Base-by-base conservation (phyloP, 2,888 invertebrate species). In the Hydrotaea diabolus region DNA sequence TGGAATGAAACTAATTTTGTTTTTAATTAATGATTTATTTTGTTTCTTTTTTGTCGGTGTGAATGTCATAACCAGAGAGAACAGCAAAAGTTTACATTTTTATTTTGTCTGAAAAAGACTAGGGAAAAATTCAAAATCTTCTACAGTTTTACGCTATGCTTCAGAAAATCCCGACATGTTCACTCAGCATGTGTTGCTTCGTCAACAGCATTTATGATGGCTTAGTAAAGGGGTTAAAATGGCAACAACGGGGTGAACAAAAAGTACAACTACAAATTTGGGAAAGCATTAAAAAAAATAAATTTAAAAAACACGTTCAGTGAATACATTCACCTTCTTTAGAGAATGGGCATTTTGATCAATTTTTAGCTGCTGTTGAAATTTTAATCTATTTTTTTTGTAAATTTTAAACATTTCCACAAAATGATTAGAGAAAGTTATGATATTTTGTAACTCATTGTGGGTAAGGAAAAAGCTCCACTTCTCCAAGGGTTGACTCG, bases 141-240 rank as follows among this genome's bases (percentile, higher is more conserved):
- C 39, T 59, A 76, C 55, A 73, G 5, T 49, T 64, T 83, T 77
- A 76, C 79, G 83, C 80, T 71, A 76, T 80, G 80, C 72, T 71
- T 80, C 76, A 80, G 57, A 80, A 80, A 80, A 39, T 71, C 64
- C 31, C 19, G 57, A 11, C 69, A 49, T 49, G n/a, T 49, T 49
- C n/a, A 49, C 49, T 8, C 49, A 49, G 49, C 49, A 49, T 49
- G 49, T 26, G 23, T 26, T 59, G 23, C 15, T 13, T 59, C 2
- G 3, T 59, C 13, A 57, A 69, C 26, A 74, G 43, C 59, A 71
- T 5, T 11, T 36, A 74, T 23, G 43, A 17, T 21, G 43, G 77
- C 72, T 69, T 11, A 39, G 11, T 39, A 9, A 39, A 39, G 39
- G 39, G 39, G 39, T 36, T 36, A n/a, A n/a, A n/a, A 55, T 0